Evolutionary conservation across 92 coral and sea anemone genomes (phyloP).

Genomic region (Heliopora coerulea): DNA sequence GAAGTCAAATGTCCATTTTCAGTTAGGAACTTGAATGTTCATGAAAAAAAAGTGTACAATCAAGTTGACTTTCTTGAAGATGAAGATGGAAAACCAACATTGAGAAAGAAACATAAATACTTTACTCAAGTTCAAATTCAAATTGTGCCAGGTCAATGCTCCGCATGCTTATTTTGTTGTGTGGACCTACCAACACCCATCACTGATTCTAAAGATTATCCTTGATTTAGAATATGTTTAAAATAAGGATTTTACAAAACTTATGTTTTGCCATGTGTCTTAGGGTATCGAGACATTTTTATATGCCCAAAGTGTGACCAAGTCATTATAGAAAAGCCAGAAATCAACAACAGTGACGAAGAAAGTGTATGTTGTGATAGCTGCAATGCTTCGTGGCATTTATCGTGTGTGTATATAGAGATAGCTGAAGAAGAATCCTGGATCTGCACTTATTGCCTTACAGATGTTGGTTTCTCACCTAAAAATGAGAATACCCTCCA

Average conservation of each 20-base stretch:
- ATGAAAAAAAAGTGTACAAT: slow-evolving; percentile 32
- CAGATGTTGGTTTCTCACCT: no score
- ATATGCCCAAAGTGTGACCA: slow-evolving; percentile 55
- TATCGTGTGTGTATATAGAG: slow-evolving; percentile 7
- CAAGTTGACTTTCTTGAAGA: slow-evolving; percentile 7
- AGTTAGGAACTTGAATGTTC: slow-evolving; percentile 46
- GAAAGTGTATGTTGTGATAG: slow-evolving; percentile 39
- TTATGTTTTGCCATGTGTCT: slow-evolving; percentile 59
- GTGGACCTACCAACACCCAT: slow-evolving; percentile 39
- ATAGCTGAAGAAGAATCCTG: no score
- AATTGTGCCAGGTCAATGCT: slow-evolving; percentile 28
- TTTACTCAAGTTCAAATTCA: slow-evolving; percentile 62
- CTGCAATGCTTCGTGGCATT: slow-evolving; percentile 57
- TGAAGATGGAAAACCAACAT: slow-evolving; percentile 35
- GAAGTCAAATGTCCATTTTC: slow-evolving; percentile 40
- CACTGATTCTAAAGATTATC: slow-evolving; percentile 12
- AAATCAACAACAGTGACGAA: slow-evolving; percentile 39
- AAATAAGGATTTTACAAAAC: slow-evolving; percentile 56
- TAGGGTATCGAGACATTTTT: slow-evolving; percentile 62
- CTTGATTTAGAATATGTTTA: slow-evolving; percentile 19
- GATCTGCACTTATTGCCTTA: no score
- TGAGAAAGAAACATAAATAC: slow-evolving; percentile 59
- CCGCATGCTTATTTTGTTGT: slow-evolving; percentile 31
- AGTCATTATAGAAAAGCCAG: slow-evolving; percentile 53
- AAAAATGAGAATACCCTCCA: no score